Conservation (phyloP, 2,113 vertebrate genomes). For the Podarcis raffonei region DNA sequence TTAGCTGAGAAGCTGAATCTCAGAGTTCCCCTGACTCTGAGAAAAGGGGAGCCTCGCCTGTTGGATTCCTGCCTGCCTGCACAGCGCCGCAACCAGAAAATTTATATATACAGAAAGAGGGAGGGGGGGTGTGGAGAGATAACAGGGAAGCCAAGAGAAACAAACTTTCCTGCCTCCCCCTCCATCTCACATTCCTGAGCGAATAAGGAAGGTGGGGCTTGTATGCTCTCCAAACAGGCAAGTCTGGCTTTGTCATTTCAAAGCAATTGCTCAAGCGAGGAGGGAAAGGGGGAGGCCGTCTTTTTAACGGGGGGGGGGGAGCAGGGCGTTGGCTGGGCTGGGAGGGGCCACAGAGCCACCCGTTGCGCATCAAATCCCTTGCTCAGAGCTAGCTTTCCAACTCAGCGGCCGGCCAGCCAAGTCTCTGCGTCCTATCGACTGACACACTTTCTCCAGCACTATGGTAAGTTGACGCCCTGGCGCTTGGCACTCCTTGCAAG, state of each 20-base stretch:
- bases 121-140: neutral
- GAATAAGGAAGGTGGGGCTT: neutral
- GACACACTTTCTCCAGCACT: neutral
- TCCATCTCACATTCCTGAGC: neutral
- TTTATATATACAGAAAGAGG: neutral
- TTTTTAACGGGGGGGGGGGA: neutral
- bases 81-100: neutral
- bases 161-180: accelerated
- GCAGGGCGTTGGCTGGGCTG: neutral
- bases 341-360: neutral
- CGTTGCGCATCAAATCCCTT: accelerated
- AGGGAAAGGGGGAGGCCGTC: neutral
- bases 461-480: slow-evolving; percentile 44
- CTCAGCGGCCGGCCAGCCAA: accelerated
- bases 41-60: neutral
- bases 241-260: neutral
- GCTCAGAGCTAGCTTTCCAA: neutral
- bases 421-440: neutral
- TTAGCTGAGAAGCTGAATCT: no score
- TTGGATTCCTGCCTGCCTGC: neutral
- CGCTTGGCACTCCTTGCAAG: accelerated
- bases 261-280: neutral
- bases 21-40: no score
- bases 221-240: neutral
- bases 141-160: neutral